phyloP scores from a whole-genome alignment of 2,113 vertebrate genomes.

The Anseranas semipalmata region DNA sequence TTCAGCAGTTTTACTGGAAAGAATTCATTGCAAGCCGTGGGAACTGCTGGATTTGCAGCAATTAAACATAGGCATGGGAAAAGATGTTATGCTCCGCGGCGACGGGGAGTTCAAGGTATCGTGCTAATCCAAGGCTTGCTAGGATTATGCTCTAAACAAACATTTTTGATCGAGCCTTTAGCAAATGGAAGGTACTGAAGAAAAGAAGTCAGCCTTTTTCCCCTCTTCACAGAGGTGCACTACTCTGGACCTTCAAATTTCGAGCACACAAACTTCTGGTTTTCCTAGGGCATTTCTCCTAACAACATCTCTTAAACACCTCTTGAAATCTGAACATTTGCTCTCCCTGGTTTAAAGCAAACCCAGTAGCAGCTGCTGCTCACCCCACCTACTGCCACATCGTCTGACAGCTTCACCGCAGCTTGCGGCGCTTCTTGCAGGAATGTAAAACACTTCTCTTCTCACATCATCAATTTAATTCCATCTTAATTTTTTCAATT shows the following conservation, averaged over 20 bases:
- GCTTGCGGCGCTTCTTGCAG: fast-evolving
- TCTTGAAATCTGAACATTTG: neutral
- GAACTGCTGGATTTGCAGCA: conserved; percentile 27
- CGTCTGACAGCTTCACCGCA: neutral
- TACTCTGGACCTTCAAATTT: neutral
- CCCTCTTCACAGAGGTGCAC: neutral
- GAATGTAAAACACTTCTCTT: neutral
- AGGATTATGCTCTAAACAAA: neutral
- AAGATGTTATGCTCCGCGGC: neutral
- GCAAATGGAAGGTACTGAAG: neutral
- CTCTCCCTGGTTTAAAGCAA: neutral
- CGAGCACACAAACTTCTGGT: neutral
- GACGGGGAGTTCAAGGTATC: neutral
- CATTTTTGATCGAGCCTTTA: neutral
- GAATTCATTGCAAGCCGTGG: neutral
- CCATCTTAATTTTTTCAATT: neutral
- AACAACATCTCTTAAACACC: neutral
- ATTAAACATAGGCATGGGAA: neutral
- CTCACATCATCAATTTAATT: neutral
- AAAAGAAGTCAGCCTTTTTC: neutral
- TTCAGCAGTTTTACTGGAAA: conserved; percentile 24
- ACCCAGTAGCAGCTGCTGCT: neutral
- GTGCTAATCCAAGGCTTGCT: neutral
- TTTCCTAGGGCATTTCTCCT: neutral
- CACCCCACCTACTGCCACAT: neutral